Evolutionary conservation across 2,797 vertebrate species (phyloP).

Genomic region (Platyrinchus mystaceus): DNA sequence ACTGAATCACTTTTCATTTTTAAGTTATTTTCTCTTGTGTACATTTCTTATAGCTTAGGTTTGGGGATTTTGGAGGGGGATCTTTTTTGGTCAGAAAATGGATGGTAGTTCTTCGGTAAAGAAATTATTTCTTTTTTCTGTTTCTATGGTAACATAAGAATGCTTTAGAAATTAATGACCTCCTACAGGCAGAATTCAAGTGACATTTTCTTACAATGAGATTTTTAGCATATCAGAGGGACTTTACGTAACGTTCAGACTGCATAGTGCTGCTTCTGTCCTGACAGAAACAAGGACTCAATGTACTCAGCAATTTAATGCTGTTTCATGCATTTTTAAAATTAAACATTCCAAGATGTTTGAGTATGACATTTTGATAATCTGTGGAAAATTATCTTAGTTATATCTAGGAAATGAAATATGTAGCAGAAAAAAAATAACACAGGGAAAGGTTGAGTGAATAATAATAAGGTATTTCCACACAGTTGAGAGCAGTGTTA

Average conservation of each 20-base stretch:
- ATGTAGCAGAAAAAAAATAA: neutral
- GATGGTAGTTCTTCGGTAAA: neutral
- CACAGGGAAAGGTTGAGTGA: neutral
- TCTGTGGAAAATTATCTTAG: neutral
- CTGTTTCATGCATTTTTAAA: conserved; percentile 70
- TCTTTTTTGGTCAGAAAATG: neutral
- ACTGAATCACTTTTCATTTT: neutral
- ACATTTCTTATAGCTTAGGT: neutral
- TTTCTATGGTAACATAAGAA: conserved; percentile 67
- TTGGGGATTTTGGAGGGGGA: accelerated
- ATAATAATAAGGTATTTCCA: neutral
- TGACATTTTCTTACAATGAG: conserved; percentile 76
- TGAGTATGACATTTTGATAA: conserved; percentile 54
- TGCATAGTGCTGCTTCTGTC: neutral
- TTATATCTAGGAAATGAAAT: neutral
- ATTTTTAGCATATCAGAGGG: conserved; percentile 59
- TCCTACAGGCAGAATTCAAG: conserved; percentile 70
- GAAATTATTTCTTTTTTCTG: conserved; percentile 16
- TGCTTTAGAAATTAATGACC: conserved; percentile 58
- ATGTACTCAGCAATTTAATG: conserved; percentile 66
- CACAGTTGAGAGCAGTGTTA: neutral
- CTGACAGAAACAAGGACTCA: conserved; percentile 61
- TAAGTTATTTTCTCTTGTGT: neutral
- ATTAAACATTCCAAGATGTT: conserved; percentile 35
- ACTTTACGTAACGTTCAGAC: conserved; percentile 49